These are phyloP conservation scores for Drosophila yooni DNA, from an alignment of 2,888 invertebrate species.

Conservation along the genomic window DNA sequence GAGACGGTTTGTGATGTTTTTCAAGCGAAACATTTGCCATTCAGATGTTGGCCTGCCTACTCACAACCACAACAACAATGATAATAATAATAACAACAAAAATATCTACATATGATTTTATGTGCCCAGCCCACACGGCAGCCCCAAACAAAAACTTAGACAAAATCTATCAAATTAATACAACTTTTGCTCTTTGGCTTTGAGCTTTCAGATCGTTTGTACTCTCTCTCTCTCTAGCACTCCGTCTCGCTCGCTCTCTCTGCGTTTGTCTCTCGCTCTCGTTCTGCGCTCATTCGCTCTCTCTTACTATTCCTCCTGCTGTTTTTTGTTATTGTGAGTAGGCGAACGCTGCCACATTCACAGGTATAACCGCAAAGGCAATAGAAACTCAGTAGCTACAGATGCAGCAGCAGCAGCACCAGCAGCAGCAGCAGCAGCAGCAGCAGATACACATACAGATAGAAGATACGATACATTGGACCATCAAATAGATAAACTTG, in stretches of 20 bases:
- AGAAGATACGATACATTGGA: conserved; percentile 85
- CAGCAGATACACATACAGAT: conserved; percentile 11
- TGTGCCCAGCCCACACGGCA: conserved; percentile 59
- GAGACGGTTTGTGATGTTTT: background rate
- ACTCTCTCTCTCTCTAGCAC: conserved; percentile 3
- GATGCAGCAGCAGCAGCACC: background rate
- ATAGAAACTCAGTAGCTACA: conserved; percentile 9
- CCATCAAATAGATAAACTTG: conserved; percentile 46
- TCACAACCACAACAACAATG: conserved; percentile 12
- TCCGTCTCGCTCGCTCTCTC: background rate
- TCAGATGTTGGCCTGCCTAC: conserved; percentile 43
- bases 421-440: background rate
- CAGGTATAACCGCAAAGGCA: conserved; percentile 17
- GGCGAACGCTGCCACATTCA: conserved; percentile 40
- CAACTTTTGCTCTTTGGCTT: conserved; percentile 34
- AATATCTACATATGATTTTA: conserved; percentile 9
- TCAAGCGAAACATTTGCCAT: conserved; percentile 27
- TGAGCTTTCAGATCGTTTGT: conserved; percentile 18
- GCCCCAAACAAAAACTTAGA: conserved; percentile 16
- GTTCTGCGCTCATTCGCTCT: background rate
- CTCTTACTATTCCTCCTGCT: background rate
- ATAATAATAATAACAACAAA: background rate
- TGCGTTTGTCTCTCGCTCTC: background rate
- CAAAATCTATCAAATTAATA: conserved; percentile 40
- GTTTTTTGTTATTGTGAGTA: conserved; percentile 31